Evolutionary conservation across 1,140 invertebrate genomes (phyloP), one percentile per base, ranked within the genome.

Genomic region (Rhopalosiphum maidis): DNA sequence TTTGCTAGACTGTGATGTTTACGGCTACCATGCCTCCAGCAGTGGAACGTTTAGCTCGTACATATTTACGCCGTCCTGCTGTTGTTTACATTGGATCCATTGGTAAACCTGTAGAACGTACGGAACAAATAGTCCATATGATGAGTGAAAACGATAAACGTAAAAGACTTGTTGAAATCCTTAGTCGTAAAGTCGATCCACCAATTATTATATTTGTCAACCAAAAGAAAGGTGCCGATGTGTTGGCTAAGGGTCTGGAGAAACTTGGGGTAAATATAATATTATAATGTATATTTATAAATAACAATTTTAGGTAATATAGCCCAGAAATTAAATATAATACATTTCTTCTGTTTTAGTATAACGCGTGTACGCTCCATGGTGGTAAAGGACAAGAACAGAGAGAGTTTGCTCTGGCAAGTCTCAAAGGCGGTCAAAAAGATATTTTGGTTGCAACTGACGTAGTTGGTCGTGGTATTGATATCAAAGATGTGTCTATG

Each of bases 381-480:
- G 99, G 99, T 96, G 99, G 99, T 94, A 99, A 99, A 97, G 99
- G 99, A 0, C 99, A 99, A 96, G 99, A 99, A 95, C 99, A 99
- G 95, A 97, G 99, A 97, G 99, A 99, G 95, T 99, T 99, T 95
- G 99, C 99, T 87, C 96, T 99, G 94, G 98, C 98, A 11, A 98
- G 98, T 95, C 96, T 99, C 85, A 99, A 99, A 95, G 97, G 97
- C 92, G 98, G 98, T 25, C 96, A 97, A 2, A 99, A 99, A 95
- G 99, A 99, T 95, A 99, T 99, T 94, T 96, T 99, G 93, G 99
- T 99, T n/a, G 99, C 99, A 0, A 99, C 99, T 11, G 99, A 99
- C 96, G 99, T 99, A 4, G 99, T 99, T 95, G 99, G 99, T 94
- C 97, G 99, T 97, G 99, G 99, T 98, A 99, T 99, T 94, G 99